A percentile compares a stretch with the other conserved stretches of the same genome.
Conservation (phyloP, 2,797 vertebrate species). For the Oreonectes daqikongensis region DNA sequence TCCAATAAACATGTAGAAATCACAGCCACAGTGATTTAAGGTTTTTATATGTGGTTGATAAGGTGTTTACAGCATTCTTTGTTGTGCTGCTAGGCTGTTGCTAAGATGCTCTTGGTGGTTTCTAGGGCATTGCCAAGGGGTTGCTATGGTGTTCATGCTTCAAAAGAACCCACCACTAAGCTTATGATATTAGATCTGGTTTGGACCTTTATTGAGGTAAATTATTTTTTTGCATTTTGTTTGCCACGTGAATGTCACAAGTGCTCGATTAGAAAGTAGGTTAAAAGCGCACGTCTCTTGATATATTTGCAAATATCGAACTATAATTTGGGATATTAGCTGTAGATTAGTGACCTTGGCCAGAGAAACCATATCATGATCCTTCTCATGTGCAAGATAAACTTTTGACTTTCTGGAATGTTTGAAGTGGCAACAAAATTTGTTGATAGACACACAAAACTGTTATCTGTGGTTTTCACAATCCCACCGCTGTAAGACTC, state of each 20-base stretch:
- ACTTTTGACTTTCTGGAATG: background rate
- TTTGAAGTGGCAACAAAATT: background rate
- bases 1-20: too few species aligned
- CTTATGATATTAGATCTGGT: too few species aligned
- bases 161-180: too few species aligned
- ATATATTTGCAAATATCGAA: too few species aligned
- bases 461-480: background rate
- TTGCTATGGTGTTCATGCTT: background rate
- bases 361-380: background rate
- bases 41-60: background rate
- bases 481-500: background rate
- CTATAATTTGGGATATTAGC: background rate
- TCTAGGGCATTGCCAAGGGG: background rate
- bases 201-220: too few species aligned
- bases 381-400: background rate
- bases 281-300: too few species aligned
- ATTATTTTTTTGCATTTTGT: too few species aligned
- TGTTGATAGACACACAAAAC: background rate
- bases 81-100: too few species aligned
- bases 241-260: too few species aligned
- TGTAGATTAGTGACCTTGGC: background rate
- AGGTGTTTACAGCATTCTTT: background rate
- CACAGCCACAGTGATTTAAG: too few species aligned
- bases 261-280: too few species aligned
- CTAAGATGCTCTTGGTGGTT: background rate